phyloP scores from a whole-genome alignment of 2,797 vertebrate species.

The Lophotriccus pileatus region DNA sequence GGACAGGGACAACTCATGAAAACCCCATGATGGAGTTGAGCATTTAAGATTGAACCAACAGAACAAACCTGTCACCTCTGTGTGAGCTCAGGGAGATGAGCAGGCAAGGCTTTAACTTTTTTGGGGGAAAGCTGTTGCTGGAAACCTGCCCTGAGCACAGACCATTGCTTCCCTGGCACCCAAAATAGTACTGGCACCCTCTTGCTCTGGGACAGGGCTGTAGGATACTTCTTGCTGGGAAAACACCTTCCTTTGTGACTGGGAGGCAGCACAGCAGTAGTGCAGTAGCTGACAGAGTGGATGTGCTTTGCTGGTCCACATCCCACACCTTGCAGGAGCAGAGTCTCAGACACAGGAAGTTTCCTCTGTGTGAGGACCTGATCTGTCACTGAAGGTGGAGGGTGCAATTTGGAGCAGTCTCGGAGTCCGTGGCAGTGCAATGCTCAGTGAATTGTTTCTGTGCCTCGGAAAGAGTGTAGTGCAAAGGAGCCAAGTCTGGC shows the following conservation, averaged over 20 bases:
- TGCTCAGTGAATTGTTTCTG: not conserved
- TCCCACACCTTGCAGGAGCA: not conserved
- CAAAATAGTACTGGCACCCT: not conserved
- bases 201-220: not conserved
- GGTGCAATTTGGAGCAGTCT: not conserved
- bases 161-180: not conserved
- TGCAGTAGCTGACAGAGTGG: not conserved
- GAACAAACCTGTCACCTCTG: not conserved
- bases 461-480: not conserved
- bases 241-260: not conserved
- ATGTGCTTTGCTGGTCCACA: not conserved
- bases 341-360: not conserved
- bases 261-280: fast-evolving
- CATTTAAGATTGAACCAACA: not conserved
- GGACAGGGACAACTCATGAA: not conserved
- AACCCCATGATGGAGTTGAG: not conserved
- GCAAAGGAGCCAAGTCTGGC: not conserved
- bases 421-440: not conserved
- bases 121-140: not conserved
- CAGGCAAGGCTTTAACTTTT: not conserved
- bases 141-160: not conserved
- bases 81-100: fast-evolving
- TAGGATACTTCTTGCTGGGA: not conserved
- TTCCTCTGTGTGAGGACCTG: fast-evolving
- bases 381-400: fast-evolving